These are phyloP conservation scores for Amphipoea lucens DNA, from an alignment of 2,888 invertebrate genomes.

Conservation along the genomic window DNA sequence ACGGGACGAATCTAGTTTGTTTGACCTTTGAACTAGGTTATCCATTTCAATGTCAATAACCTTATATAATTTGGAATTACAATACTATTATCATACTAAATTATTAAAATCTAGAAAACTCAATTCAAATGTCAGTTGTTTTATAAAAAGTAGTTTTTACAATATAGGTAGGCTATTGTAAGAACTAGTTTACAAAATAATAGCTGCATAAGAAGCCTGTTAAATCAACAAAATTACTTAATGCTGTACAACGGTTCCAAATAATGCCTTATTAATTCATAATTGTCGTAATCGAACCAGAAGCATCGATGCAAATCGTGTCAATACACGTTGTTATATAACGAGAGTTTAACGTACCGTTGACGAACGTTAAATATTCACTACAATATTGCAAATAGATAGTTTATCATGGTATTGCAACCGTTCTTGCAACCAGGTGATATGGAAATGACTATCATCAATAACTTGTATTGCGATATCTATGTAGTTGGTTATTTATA, in stretches of 20 bases:
- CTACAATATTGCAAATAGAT: slow-evolving; percentile 53
- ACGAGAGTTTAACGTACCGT: slow-evolving; percentile 42
- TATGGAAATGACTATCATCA: slow-evolving; percentile 49
- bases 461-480: slow-evolving; percentile 42
- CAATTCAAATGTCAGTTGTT: slow-evolving; percentile 23
- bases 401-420: slow-evolving; percentile 55
- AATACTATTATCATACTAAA: not conserved
- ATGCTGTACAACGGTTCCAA: slow-evolving; percentile 7
- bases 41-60: slow-evolving; percentile 30
- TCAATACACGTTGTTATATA: slow-evolving; percentile 53
- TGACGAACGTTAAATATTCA: slow-evolving; percentile 53
- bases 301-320: slow-evolving; percentile 54
- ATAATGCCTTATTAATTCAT: slow-evolving; percentile 46
- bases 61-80: slow-evolving; percentile 2
- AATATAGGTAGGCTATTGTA: not conserved
- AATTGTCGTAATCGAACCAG: slow-evolving; percentile 39
- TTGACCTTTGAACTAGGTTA: slow-evolving; percentile 26
- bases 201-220: slow-evolving; percentile 7
- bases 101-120: not conserved
- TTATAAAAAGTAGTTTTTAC: not conserved
- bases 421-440: slow-evolving; percentile 42
- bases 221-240: slow-evolving; percentile 41
- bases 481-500: slow-evolving; percentile 22
- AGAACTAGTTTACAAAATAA: slow-evolving; percentile 24
- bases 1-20: slow-evolving; percentile 21